phyloP scores from a whole-genome alignment of 2,888 invertebrate genomes.

The Eustalomyia histrio region DNA sequence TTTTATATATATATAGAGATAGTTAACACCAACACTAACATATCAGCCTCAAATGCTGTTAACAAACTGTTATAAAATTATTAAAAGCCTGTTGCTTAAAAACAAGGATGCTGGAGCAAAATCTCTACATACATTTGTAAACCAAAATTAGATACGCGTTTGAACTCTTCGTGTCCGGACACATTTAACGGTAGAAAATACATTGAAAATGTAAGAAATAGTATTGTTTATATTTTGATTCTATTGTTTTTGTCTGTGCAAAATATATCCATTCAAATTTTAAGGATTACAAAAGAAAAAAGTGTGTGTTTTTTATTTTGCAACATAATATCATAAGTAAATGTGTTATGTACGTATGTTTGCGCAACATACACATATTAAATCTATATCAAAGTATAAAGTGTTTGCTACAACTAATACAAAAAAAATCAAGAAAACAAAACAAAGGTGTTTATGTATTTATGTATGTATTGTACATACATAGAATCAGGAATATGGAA shows the following conservation, averaged over 20 bases:
- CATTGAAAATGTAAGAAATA: slow-evolving; percentile 27
- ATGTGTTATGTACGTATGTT: neutral
- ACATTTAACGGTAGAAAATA: slow-evolving; percentile 56
- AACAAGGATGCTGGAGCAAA: slow-evolving; percentile 51
- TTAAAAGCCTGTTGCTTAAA: slow-evolving; percentile 54
- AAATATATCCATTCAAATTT: neutral
- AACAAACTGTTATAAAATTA: neutral
- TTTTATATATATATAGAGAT: too few relatives aligned
- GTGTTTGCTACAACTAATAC: neutral
- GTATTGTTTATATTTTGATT: slow-evolving; percentile 41
- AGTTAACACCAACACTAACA: too few relatives aligned
- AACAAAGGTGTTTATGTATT: neutral
- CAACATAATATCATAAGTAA: neutral
- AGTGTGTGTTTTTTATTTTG: neutral
- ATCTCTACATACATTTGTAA: slow-evolving; percentile 37
- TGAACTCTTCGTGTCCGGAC: slow-evolving; percentile 65
- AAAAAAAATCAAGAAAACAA: neutral
- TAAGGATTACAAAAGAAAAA: slow-evolving; percentile 2
- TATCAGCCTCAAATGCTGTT: neutral
- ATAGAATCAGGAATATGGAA: neutral
- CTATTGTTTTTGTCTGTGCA: neutral
- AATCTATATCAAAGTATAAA: neutral
- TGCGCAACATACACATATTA: neutral
- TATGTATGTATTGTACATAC: neutral
- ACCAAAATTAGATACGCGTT: slow-evolving; percentile 62